Base-by-base conservation (phyloP, 2,797 vertebrate species). In the Gallirallus australis region DNA sequence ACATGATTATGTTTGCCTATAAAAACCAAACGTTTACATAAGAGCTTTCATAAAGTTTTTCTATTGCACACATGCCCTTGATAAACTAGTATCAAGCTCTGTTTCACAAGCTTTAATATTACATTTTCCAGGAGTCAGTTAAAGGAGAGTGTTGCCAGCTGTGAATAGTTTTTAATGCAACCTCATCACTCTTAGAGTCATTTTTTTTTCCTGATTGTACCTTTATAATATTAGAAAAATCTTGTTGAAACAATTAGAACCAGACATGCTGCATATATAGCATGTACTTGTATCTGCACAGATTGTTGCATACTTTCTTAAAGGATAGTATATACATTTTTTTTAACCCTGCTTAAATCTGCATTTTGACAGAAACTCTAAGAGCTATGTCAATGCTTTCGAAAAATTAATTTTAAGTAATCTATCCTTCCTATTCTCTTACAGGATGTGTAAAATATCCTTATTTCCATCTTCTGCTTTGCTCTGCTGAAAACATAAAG, bases 121-220 rank as follows among this genome's bases (percentile, higher is more conserved):
- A 9, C 42, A 33, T 88, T 94, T 91, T 93, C 85, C 83, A 86
- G 57, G 57, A 93, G 50, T 57, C 40, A 75, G 33, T 89, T 87
- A 83, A 71, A 50, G 47, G 20, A 94, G 83, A 88, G 18, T 30
- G 75, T 39, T 83, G 31, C 17, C 59, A 88, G 25, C 50, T 95
- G 61, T 68, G 89, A 83, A 48, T 71, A 33, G 10, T 73, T 94
- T 76, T 68, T 72, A 66, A 85, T 91, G 28, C 40, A 80, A 60
- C 25, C 54, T 66, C 9, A 60, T 89, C 52, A 40, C 6, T 89
- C 33, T 60, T 78, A 53, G 4, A 80, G 52, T 88, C 23, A 88
- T 81, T 70, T 91, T 80, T 70, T 17, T 45, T 48, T 89, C 54
- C 72, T 85, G 60, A 63, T 68, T 87, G 60, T 56, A 77, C 31